phyloP scores from a whole-genome alignment of 2,113 vertebrate species.

The Rattus norvegicus region GRCr8 NC_086021.1:169555501-169556000 shows the following conservation, averaged over 20 bases:
- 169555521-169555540: not conserved
- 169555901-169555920: conserved; percentile 23
- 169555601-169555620: not conserved
- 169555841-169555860: not conserved
- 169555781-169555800: not conserved
- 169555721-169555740: not conserved
- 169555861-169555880: not conserved
- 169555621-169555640: not conserved
- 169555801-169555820: not conserved
- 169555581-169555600: not conserved
- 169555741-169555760: not conserved
- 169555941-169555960: conserved; percentile 1
- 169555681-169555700: not conserved
- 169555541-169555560: not conserved
- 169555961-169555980: not conserved
- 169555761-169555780: not conserved
- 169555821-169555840: not conserved
- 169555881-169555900: not conserved
- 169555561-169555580: not conserved
- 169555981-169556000: not conserved
- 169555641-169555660: not conserved
- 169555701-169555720: not conserved
- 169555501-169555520: not conserved
- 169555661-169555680: not conserved
- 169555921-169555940: not conserved